These are phyloP conservation scores for Nothobranchius furzeri DNA, from an alignment of 2,113 vertebrate genomes.

Conservation along the genomic window DNA sequence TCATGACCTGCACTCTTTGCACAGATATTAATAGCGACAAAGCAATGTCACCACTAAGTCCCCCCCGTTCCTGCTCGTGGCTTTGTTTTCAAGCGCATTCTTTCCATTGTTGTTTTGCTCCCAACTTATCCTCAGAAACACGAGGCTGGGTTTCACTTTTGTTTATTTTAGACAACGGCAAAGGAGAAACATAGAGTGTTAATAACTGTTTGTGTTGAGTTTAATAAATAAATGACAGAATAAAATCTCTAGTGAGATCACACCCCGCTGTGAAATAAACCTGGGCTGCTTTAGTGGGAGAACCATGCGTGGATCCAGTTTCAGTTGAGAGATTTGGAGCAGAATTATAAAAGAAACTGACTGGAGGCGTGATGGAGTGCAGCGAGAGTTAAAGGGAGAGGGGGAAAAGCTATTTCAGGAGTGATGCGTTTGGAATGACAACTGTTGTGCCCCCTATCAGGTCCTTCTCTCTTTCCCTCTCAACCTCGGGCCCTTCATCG, in stretches of 20 bases:
- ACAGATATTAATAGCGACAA: conserved; percentile 70
- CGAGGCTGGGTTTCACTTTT: conserved; percentile 11
- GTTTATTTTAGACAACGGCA: not conserved
- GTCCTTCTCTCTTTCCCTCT: conserved; percentile 46
- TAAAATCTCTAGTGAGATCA: conserved; percentile 12
- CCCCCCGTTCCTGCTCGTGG: conserved; percentile 47
- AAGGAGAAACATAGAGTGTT: not conserved
- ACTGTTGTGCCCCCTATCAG: conserved; percentile 61
- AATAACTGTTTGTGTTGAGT: not conserved
- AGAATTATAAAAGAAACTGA: conserved; percentile 21
- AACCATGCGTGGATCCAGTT: conserved; percentile 15
- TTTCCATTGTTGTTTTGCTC: conserved; percentile 74
- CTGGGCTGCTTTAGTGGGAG: not conserved
- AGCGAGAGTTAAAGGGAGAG: conserved; percentile 28
- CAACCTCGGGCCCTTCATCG: conserved; percentile 65
- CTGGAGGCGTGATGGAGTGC: conserved; percentile 19
- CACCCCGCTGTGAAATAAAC: conserved; percentile 9
- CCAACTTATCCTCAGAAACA: conserved; percentile 43
- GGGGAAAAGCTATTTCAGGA: conserved; percentile 70
- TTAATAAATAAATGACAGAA: conserved; percentile 8
- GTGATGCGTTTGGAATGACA: conserved; percentile 69
- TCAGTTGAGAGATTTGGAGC: conserved; percentile 13
- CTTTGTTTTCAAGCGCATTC: conserved; percentile 75
- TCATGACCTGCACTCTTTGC: conserved; percentile 19
- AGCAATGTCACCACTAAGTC: conserved; percentile 70